Evolutionary conservation across 2,888 invertebrate genomes (phyloP).

Genomic region (Agapetus fuscipes): DNA sequence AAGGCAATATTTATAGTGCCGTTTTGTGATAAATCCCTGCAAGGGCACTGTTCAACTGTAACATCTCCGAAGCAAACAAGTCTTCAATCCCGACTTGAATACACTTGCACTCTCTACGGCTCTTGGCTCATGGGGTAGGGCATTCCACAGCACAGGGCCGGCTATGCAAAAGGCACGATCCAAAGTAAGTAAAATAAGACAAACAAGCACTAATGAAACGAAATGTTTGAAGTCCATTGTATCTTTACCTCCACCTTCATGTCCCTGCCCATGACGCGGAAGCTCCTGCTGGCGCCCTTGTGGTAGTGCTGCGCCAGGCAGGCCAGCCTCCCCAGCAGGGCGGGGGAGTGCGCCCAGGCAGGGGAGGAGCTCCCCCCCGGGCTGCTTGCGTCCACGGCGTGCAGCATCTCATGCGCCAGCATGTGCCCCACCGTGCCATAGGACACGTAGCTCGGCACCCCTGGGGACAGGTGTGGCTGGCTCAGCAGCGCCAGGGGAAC

Average conservation of each 20-base stretch:
- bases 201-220: no score
- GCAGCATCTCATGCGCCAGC: slow-evolving; percentile 41
- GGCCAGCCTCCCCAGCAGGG: slow-evolving; percentile 34
- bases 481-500: slow-evolving; percentile 41
- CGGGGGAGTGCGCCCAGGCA: slow-evolving; percentile 33
- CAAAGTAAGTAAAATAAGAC: no score
- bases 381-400: slow-evolving; percentile 34
- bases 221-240: no score
- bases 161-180: no score
- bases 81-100: no score
- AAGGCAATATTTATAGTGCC: no score
- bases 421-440: slow-evolving; percentile 39
- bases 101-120: no score
- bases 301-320: slow-evolving; percentile 39
- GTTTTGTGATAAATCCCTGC: no score
- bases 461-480: slow-evolving; percentile 37
- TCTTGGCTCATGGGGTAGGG: no score
- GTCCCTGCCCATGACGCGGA: slow-evolving; percentile 33
- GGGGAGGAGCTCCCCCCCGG: slow-evolving; percentile 29
- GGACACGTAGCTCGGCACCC: slow-evolving; percentile 36
- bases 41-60: no score
- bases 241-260: slow-evolving; percentile 34
- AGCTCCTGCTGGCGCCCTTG: slow-evolving; percentile 34
- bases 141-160: no score
- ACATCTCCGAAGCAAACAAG: no score